Percentiles rank a stretch among this genome's conserved stretches.
phyloP scores from a whole-genome alignment of 1,140 invertebrate species.

The Vanessa tameamea region DNA sequence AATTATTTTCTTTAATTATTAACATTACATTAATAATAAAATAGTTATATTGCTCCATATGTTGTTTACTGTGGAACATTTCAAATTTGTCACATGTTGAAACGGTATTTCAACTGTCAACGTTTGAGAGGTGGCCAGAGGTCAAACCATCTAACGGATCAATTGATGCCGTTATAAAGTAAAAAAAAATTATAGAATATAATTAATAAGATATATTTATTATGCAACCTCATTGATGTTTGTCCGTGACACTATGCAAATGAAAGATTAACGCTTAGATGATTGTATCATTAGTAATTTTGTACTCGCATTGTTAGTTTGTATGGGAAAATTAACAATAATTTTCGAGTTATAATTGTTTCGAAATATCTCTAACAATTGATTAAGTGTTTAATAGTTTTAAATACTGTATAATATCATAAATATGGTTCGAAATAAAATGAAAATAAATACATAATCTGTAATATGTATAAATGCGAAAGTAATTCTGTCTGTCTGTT shows the following conservation, averaged over 20 bases:
- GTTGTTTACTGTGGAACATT: background rate
- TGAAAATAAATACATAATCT: too few relatives aligned
- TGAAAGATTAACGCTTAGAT: background rate
- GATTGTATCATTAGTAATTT: background rate
- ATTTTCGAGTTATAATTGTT: too few relatives aligned
- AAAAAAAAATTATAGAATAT: background rate
- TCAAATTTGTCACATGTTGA: background rate
- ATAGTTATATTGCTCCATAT: too few relatives aligned
- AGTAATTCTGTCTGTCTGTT: too few relatives aligned
- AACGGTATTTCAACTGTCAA: background rate
- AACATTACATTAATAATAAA: too few relatives aligned
- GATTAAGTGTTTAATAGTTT: too few relatives aligned
- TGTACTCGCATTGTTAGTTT: background rate
- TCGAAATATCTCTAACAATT: too few relatives aligned
- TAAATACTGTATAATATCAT: too few relatives aligned
- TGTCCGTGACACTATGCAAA: conserved; percentile 17
- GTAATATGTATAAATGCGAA: too few relatives aligned
- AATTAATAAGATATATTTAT: conserved; percentile 1
- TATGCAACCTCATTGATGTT: conserved; percentile 5
- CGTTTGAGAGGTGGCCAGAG: background rate
- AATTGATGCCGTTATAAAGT: background rate
- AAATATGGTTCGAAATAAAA: too few relatives aligned
- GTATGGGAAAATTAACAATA: background rate
- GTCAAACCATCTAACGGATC: background rate
- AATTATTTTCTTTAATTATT: too few relatives aligned